Base-by-base conservation (phyloP, 2,797 vertebrate species). In the Lerista edwardsae region DNA sequence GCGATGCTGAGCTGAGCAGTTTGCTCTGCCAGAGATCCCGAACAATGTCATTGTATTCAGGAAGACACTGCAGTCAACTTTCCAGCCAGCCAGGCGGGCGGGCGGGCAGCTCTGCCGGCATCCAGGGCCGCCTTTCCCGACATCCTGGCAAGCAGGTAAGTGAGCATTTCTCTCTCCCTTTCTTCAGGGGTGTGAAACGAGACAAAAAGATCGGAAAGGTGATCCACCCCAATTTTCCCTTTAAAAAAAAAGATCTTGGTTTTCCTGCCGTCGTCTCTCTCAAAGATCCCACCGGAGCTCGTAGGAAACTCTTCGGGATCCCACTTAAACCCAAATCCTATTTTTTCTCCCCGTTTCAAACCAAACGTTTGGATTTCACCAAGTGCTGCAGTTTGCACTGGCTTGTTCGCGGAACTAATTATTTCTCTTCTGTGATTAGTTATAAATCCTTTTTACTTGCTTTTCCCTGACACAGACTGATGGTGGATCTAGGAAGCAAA, bases 1-100 rank as follows among this genome's bases (percentile, higher is more conserved):
- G 95, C 95, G 95, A 55, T 97, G 97, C 97, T 98, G 97, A 98
- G 97, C 97, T 93, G 96, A 97, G 97, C 97, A 97, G 95, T 97
- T 97, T 97, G 88, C 95, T 95, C 96, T 97, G 96, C 96, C 96
- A 97, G 96, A 94, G 94, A 90, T 87, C 83, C 82, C 80, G 95
- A 97, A 97, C 97, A 97, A 97, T 98, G 97, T 97, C 97, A 98
- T 97, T 97, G 96, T 96, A 95, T 96, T 96, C 95, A 96, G 21
- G 62, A 61, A 97, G 96, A 94, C 96, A 96, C 95, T 97, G 96
- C 97, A 97, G 97, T 97, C 97, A 97, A 97, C 96, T 97, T 97
- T 97, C 94, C 94, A 87, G n/a, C 31, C 71, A 39, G 27, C 17
- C 47, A 51, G 47, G 93, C 94, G 86, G n/a, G 19, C 71, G 21